phyloP scores from a whole-genome alignment of 2,113 vertebrate species.

The Silurus meridionalis region DNA sequence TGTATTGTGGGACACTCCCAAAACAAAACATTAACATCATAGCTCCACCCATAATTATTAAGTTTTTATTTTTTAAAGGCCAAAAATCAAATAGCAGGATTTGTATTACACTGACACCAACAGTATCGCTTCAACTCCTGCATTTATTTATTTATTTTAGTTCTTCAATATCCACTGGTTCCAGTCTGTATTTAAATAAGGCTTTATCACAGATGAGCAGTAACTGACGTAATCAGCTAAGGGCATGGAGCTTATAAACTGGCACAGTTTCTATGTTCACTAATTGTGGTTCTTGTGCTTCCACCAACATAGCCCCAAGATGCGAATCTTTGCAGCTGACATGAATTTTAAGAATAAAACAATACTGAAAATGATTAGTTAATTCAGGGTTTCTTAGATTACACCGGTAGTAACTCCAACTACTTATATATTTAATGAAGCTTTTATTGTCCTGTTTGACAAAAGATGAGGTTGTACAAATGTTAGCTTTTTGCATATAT shows the following conservation, averaged over 20 bases:
- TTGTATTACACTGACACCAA: not conserved
- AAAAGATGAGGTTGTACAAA: not conserved
- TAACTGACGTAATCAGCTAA: not conserved
- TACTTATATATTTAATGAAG: not conserved
- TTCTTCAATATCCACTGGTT: not conserved
- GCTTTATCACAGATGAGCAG: not conserved
- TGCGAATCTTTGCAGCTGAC: not conserved
- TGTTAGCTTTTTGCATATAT: not conserved
- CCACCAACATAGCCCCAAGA: not conserved
- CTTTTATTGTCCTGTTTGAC: not conserved
- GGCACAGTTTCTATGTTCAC: not conserved
- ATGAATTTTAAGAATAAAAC: not conserved
- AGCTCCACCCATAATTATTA: not conserved
- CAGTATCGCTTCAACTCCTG: not conserved
- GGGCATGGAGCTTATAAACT: not conserved
- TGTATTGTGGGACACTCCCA: slow-evolving; percentile 8
- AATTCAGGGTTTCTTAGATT: not conserved
- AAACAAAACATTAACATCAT: not conserved
- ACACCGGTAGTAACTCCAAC: not conserved
- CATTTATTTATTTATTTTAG: not conserved
- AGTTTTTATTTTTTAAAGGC: not conserved
- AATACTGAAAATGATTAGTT: not conserved
- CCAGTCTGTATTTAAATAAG: not conserved
- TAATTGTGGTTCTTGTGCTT: not conserved
- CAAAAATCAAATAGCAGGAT: not conserved